Percentiles rank a stretch among this genome's conserved stretches.
Conservation (phyloP, 2,797 vertebrate genomes). For the Myripristis murdjan region DNA sequence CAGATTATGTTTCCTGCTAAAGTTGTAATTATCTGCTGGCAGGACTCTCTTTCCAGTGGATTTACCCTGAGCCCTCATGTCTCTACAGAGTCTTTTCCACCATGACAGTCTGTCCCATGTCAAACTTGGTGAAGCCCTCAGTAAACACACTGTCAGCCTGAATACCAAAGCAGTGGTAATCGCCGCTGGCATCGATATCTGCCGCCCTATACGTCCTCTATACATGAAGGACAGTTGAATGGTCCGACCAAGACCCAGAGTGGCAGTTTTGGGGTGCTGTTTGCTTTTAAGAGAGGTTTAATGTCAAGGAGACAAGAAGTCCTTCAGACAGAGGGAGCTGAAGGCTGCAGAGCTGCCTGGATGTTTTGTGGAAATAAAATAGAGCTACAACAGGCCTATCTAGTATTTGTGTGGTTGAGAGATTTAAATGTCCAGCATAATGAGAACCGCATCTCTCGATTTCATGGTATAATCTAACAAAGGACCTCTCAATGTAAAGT, state of each 20-base stretch:
- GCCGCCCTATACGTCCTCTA: neutral
- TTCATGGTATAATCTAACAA: no score
- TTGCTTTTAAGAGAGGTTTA: neutral
- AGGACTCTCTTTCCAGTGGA: slow-evolving; percentile 22
- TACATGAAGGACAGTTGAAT: slow-evolving; percentile 2
- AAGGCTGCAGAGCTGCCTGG: no score
- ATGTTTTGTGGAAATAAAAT: no score
- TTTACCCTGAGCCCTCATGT: slow-evolving; percentile 22
- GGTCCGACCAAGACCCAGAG: neutral
- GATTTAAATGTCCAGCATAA: no score
- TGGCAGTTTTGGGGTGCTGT: neutral
- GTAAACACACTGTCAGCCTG: slow-evolving; percentile 18
- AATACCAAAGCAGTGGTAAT: neutral
- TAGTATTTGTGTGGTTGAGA: no score
- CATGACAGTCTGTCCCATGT: slow-evolving; percentile 15
- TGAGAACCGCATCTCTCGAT: no score
- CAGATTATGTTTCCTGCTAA: neutral
- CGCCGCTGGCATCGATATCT: neutral
- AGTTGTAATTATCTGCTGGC: neutral
- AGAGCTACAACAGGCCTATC: no score
- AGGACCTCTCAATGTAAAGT: no score
- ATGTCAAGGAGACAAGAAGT: neutral
- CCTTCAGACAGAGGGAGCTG: neutral
- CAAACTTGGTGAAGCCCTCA: slow-evolving; percentile 4
- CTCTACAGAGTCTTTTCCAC: neutral